Conservation (phyloP, 2,797 vertebrate genomes). For the Falco biarmicus region DNA sequence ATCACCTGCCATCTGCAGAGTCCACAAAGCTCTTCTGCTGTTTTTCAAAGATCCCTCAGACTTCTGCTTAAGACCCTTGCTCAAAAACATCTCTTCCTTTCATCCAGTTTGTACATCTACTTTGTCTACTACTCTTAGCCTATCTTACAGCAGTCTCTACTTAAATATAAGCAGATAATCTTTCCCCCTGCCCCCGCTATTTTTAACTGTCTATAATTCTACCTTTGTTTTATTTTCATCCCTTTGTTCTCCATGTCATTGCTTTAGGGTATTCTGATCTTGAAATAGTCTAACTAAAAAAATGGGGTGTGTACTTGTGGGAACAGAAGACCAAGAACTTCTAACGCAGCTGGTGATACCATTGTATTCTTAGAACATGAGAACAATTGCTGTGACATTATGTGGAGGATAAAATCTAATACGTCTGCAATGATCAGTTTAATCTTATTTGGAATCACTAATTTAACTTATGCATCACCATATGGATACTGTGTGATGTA, state of each 20-base stretch:
- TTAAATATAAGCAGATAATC: not conserved
- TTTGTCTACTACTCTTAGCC: not conserved
- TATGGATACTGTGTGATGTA: not conserved
- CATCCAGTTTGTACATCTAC: not conserved
- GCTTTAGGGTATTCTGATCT: not conserved
- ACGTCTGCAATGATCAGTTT: not conserved
- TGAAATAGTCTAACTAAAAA: not conserved
- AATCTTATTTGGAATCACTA: not conserved
- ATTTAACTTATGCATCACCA: not conserved
- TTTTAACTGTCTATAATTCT: not conserved
- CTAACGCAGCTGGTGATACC: not conserved
- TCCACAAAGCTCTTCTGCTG: not conserved
- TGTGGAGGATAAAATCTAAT: not conserved
- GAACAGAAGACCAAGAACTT: not conserved
- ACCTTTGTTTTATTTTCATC: not conserved
- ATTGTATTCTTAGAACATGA: not conserved
- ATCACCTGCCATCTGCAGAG: not conserved
- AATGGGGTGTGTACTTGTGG: not conserved
- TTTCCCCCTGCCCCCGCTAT: rapidly evolving
- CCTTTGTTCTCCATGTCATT: not conserved
- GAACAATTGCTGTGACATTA: not conserved
- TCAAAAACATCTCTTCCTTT: not conserved
- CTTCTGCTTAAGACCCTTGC: not conserved
- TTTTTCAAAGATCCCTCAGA: not conserved
- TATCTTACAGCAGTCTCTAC: not conserved